phyloP scores from a whole-genome alignment of 2,797 vertebrate genomes.

The Siniperca scherzeri region DNA sequence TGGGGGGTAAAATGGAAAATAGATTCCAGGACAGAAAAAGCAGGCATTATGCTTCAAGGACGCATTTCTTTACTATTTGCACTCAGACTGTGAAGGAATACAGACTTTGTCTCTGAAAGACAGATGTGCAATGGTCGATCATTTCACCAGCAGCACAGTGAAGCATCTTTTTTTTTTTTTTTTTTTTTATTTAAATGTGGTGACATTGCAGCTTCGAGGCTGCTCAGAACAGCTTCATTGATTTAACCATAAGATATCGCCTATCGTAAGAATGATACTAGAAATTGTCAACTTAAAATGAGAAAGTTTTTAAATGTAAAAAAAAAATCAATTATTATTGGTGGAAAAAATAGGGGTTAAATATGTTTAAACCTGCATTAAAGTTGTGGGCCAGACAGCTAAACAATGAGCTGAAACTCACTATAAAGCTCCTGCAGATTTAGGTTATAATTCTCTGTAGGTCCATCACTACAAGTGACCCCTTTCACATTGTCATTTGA shows the following conservation, averaged over 20 bases:
- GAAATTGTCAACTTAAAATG: background rate
- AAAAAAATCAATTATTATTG: background rate
- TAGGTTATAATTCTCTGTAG: background rate
- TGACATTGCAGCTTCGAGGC: slow-evolving; percentile 5
- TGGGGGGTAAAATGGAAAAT: background rate
- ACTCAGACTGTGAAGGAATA: slow-evolving; percentile 4
- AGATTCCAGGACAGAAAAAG: slow-evolving; percentile 14
- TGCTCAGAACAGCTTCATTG: slow-evolving; percentile 37
- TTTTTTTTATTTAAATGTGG: slow-evolving; percentile 24
- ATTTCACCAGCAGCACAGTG: slow-evolving; percentile 15
- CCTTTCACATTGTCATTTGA: background rate
- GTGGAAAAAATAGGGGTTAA: background rate
- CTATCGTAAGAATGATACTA: slow-evolving; percentile 3
- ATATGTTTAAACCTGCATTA: background rate
- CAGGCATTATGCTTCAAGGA: slow-evolving; percentile 24
- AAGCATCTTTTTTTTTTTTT: slow-evolving; percentile 21
- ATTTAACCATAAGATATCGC: slow-evolving; percentile 31
- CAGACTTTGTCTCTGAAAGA: slow-evolving; percentile 40
- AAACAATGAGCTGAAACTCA: background rate
- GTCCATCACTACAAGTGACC: background rate
- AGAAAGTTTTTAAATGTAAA: background rate
- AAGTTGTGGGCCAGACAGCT: background rate
- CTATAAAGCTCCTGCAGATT: background rate
- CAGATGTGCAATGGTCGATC: slow-evolving; percentile 34
- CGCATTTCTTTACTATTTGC: slow-evolving; percentile 6